Evolutionary conservation across 2,888 invertebrate species (phyloP), one percentile per base, ranked within the genome.

Genomic region (Synergus gifuensis): DNA sequence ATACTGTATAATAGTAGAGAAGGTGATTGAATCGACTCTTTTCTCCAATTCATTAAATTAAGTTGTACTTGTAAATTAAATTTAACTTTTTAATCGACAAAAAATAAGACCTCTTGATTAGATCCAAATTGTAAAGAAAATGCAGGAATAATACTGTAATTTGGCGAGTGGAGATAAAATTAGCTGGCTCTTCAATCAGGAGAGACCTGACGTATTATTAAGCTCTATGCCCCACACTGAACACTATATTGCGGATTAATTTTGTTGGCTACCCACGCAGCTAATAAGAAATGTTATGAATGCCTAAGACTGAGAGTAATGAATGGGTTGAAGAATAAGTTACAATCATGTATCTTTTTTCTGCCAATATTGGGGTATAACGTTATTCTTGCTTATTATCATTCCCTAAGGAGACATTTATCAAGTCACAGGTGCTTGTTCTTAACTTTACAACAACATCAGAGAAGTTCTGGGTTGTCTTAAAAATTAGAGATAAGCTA

Each of bases 131-230:
- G 22, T 28, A 22, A 22, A 46, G 46, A 69, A 69, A 54, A 54
- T 54, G 22, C 28, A 8, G 28, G 4, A 7, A n/a, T 22, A 46
- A 69, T 46, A 28, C 5, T 16, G 9, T 14, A 28, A 49, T 69
- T 69, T 28, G 28, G 28, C 28, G 28, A 28, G 28, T 69, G 9
- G 28, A 49, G 67, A 46, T 67, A 67, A 14, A 69, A 69, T 49
- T 49, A 69, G 46, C n/a, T 12, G 16, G n/a, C 12, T 69, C 67
- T 49, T 46, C 22, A 69, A 49, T 49, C 67, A 46, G 28, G 67
- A 49, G 44, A 14, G 16, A 46, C 22, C 46, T 28, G 46, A 66
- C 64, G 64, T 66, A 42, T 16, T 40, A 66, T 66, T 66, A 66
- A 42, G 64, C 40, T 66, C 42, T 8, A 66, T 42, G 40, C 40